Evolutionary conservation across 2,113 vertebrate genomes (phyloP), one percentile per base, ranked within the genome.

Genomic region (Alosa alosa): DNA sequence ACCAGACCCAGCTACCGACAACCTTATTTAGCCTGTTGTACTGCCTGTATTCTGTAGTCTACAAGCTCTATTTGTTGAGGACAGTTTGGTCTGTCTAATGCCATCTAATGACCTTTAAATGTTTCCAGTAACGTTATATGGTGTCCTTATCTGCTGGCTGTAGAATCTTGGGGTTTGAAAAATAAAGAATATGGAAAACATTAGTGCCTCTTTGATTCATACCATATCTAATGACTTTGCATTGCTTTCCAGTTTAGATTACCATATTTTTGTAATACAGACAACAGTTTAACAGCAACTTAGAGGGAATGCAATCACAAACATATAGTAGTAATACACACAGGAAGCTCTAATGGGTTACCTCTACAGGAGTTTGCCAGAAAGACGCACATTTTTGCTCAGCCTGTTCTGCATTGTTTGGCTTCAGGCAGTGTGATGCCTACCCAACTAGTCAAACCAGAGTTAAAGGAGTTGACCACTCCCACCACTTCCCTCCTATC

Each of bases 401-500:
- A 10, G 25, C 17, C 17, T 72, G 64, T 2, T 72, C 10, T 39
- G 36, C 72, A 78, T 78, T 78, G 31, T 15, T 39, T 39, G 72
- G 72, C 36, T 36, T 78, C 72, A 78, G 31, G 72, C 72, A 41
- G 31, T 78, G 31, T 39, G 31, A 75, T 78, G 11, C 72, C 13
- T 78, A 78, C 72, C 72, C 11, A 78, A 72, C 64, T 72, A 72
- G 64, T 72, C 25, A 72, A 72, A 78, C 72, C 31, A 78, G 72
- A 78, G 88, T 85, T 20, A 8, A 13, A 52, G 41, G n/a, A 86
- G 47, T 57, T 13, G 3, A 81, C 47, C 81, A 83, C 86, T 50
- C 60, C 45, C 45, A 25, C n/a, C n/a, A 10, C 31, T 64, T 82
- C 18, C n/a, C 39, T 75, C 44, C 22, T 50, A 22, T 49, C 31